Evolutionary conservation across 2,113 vertebrate genomes (phyloP).

Genomic region (Girardinichthys multiradiatus): DNA sequence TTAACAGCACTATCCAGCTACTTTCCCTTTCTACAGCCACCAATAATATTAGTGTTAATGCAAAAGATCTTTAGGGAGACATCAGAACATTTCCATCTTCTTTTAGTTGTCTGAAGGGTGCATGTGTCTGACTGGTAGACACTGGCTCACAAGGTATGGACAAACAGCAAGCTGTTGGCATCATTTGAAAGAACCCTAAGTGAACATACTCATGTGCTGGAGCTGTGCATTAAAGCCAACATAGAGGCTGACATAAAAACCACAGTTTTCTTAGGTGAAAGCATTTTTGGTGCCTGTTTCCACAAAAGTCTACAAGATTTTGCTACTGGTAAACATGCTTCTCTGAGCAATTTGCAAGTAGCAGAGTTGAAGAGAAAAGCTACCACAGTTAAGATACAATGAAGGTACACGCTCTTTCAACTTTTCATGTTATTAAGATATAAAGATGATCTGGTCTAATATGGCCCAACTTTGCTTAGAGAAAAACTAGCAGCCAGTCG

Average conservation of each 20-base stretch:
- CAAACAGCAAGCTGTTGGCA: too few species aligned
- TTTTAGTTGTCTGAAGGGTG: neutral
- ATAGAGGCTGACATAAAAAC: neutral
- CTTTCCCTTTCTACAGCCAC: neutral
- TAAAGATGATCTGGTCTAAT: too few species aligned
- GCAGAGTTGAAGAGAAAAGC: neutral
- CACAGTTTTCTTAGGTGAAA: neutral
- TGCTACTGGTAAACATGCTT: neutral
- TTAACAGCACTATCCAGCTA: neutral
- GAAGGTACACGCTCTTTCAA: too few species aligned
- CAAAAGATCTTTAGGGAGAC: neutral
- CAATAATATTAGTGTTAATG: neutral
- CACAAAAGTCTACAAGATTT: neutral
- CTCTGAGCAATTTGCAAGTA: neutral
- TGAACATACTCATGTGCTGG: constrained; percentile 5
- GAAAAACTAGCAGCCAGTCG: too few species aligned
- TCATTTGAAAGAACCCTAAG: too few species aligned
- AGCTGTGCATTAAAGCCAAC: neutral
- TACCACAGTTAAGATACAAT: too few species aligned
- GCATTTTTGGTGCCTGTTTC: neutral
- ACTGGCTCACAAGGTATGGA: too few species aligned
- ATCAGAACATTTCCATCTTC: neutral
- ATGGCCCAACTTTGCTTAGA: too few species aligned
- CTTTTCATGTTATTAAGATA: too few species aligned
- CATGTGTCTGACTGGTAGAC: constrained; percentile 17